Conservation (phyloP, 2,888 invertebrate species). For the Sycophila texana region DNA sequence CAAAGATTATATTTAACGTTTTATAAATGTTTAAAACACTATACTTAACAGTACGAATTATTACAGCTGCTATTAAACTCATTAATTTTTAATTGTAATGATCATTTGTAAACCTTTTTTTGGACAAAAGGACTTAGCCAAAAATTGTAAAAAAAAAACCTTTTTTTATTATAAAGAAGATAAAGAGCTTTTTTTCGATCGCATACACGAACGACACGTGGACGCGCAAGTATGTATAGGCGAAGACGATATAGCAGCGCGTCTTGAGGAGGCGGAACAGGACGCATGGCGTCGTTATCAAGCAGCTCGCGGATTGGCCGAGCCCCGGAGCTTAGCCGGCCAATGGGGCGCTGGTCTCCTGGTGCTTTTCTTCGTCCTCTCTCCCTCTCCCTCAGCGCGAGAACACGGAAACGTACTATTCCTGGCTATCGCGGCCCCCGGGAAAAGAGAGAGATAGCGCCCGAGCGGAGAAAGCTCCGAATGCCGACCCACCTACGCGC, state of each 20-base stretch:
- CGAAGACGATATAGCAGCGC: constrained; percentile 54
- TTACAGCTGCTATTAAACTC: no score
- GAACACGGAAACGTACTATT: constrained; percentile 24
- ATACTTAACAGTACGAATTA: no score
- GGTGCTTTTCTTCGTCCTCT: constrained; percentile 69
- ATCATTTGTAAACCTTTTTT: no score
- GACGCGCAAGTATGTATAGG: background rate
- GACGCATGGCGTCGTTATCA: constrained; percentile 73
- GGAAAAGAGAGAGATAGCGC: constrained; percentile 18
- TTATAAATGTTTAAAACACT: no score
- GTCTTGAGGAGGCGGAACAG: constrained; percentile 74
- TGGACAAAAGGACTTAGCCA: no score
- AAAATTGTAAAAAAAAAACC: no score
- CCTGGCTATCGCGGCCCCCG: background rate
- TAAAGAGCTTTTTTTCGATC: background rate
- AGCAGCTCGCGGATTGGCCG: constrained; percentile 70
- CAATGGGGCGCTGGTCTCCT: constrained; percentile 73
- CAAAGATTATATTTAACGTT: no score
- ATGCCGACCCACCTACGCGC: constrained; percentile 39
- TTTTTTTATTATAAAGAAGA: no score
- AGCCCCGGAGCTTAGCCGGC: constrained; percentile 64
- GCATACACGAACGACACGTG: background rate
- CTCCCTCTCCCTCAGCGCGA: background rate
- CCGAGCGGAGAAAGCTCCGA: constrained; percentile 4
- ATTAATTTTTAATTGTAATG: no score